Evolutionary conservation across 2,797 vertebrate species (phyloP).

Genomic region (Pangasius djambal): DNA sequence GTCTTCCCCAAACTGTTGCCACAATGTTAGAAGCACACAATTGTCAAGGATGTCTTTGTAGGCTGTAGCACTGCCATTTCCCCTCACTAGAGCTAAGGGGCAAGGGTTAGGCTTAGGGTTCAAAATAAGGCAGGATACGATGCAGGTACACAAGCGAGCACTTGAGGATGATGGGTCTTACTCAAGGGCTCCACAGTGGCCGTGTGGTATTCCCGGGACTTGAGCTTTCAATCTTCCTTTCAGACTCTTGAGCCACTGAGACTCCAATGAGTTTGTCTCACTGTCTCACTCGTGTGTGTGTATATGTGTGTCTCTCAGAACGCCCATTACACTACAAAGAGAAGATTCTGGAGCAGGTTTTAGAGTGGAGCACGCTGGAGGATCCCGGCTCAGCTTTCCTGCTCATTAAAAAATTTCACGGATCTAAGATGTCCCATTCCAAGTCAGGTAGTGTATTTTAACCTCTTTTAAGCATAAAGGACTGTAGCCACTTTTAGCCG

Average conservation of each 20-base stretch:
- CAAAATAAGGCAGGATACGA: not conserved
- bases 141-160: not conserved
- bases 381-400: conserved; percentile 88
- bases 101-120: too few species aligned
- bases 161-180: not conserved
- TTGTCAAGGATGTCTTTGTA: not conserved
- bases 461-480: not conserved
- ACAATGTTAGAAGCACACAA: not conserved
- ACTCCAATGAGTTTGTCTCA: not conserved
- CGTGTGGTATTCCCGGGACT: not conserved
- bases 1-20: not conserved
- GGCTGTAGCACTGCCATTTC: not conserved
- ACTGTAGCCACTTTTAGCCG: not conserved
- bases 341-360: conserved; percentile 90
- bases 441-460: conserved; percentile 64
- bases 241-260: not conserved
- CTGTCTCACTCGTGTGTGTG: not conserved
- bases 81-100: not conserved
- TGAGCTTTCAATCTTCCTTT: not conserved
- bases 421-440: conserved; percentile 53
- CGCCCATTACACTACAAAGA: conserved; percentile 91
- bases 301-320: conserved; percentile 73
- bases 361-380: conserved; percentile 88
- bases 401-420: conserved; percentile 85
- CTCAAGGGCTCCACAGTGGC: not conserved